A percentile compares a stretch with the other conserved stretches of the same genome.
These are phyloP conservation scores for Lycaena phlaeas DNA, from an alignment of 2,888 invertebrate genomes.

Conservation along the genomic window DNA sequence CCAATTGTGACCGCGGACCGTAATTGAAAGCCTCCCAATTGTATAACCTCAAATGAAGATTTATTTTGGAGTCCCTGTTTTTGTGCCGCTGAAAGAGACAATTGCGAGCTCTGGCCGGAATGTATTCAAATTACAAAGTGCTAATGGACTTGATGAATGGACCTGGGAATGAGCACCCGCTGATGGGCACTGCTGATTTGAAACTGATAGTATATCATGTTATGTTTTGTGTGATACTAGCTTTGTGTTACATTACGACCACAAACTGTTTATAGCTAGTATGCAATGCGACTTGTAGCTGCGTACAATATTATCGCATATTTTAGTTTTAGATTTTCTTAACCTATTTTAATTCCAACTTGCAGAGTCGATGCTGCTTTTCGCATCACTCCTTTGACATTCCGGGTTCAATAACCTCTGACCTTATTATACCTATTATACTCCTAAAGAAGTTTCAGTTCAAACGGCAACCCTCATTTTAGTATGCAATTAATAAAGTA, in stretches of 20 bases:
- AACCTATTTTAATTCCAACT: no score
- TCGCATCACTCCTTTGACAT: no score
- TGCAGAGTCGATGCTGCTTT: no score
- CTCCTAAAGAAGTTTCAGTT: no score
- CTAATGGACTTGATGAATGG: not conserved
- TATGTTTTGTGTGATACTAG: not conserved
- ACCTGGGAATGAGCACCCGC: not conserved
- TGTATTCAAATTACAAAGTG: slow-evolving; percentile 25
- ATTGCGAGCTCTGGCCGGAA: slow-evolving; percentile 24
- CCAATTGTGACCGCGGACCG: slow-evolving; percentile 21
- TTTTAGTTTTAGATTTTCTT: not conserved
- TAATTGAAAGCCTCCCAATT: slow-evolving; percentile 18
- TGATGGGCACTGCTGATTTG: not conserved
- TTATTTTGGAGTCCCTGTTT: slow-evolving; percentile 12
- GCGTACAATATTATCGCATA: not conserved
- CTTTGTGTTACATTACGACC: not conserved
- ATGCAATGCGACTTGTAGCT: not conserved
- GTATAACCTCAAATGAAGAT: slow-evolving; percentile 16
- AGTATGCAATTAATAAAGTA: no score
- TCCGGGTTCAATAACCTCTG: no score
- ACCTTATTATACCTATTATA: no score
- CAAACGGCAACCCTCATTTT: no score
- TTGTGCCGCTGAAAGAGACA: slow-evolving; percentile 1
- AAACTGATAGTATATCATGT: not conserved
- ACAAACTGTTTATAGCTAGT: not conserved